Evolutionary conservation across 2,888 invertebrate genomes (phyloP).

Genomic region (Acronicta leporina): DNA sequence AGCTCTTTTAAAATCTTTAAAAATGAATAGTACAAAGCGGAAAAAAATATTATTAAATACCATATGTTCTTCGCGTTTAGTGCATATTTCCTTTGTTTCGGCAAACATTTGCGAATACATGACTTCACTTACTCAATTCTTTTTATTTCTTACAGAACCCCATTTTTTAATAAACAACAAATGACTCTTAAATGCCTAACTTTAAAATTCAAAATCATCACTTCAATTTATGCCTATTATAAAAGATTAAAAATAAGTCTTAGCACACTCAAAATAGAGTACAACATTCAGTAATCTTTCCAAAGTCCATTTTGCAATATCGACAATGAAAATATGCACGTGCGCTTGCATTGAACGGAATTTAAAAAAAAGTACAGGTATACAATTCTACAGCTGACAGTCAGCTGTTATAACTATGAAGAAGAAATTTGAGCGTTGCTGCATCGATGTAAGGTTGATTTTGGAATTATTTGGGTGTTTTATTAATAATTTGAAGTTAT

Average conservation of each 20-base stretch:
- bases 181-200: rapidly evolving
- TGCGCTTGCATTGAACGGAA: constrained; percentile 40
- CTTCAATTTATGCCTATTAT: rapidly evolving
- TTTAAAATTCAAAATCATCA: constrained; percentile 3
- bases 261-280: rapidly evolving
- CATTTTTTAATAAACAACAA: constrained; percentile 12
- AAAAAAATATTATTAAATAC: no score
- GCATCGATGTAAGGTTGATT: rapidly evolving
- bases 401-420: constrained; percentile 67
- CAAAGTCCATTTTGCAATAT: constrained; percentile 63
- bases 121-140: constrained; percentile 8
- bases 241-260: not conserved
- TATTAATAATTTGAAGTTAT: constrained; percentile 30
- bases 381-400: constrained; percentile 68
- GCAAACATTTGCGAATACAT: constrained; percentile 8
- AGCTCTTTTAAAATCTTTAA: no score
- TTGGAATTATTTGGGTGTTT: not conserved
- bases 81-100: constrained; percentile 11
- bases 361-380: constrained; percentile 63
- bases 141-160: constrained; percentile 20
- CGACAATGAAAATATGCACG: constrained; percentile 61
- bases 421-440: constrained; percentile 11
- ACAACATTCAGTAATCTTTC: not conserved
- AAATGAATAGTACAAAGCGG: no score
- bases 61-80: no score